These are phyloP conservation scores for Scaptomyza hsui DNA, from an alignment of 1,140 invertebrate species.

Conservation along the genomic window DNA sequence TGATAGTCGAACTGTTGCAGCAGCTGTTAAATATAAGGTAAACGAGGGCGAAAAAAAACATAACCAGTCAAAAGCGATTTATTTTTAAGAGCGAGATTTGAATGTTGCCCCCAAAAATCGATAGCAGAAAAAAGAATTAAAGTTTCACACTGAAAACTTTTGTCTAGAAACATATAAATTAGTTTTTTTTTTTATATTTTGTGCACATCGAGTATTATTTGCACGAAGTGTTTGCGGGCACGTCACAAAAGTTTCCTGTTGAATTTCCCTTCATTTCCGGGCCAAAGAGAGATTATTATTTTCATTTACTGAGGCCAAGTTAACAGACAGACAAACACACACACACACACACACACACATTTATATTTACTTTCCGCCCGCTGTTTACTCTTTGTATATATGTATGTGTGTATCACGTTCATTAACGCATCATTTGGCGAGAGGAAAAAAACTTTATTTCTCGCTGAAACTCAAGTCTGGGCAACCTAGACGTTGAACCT, in stretches of 20 bases:
- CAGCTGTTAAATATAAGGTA: constrained; percentile 15
- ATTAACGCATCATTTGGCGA: constrained; percentile 73
- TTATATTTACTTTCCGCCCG: constrained; percentile 57
- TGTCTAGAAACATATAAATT: neutral
- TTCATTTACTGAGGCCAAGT: constrained; percentile 72
- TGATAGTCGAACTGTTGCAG: constrained; percentile 12
- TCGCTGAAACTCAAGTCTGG: constrained; percentile 17
- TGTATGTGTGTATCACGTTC: constrained; percentile 48
- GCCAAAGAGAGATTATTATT: constrained; percentile 79
- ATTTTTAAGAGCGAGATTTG: neutral
- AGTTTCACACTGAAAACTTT: too few relatives aligned
- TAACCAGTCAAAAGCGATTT: neutral
- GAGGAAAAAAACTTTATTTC: constrained; percentile 24
- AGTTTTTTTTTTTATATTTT: neutral
- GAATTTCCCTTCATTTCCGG: constrained; percentile 81
- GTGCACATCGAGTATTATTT: constrained; percentile 33
- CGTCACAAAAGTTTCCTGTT: constrained; percentile 80
- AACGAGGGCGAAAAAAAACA: neutral
- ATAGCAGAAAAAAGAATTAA: neutral
- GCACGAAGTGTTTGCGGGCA: constrained; percentile 70
- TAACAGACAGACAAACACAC: constrained; percentile 31
- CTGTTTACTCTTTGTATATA: constrained; percentile 59
- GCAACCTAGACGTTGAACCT: constrained; percentile 38
- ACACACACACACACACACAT: neutral
- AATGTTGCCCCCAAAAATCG: neutral